Evolutionary conservation across 1,140 invertebrate species (phyloP).

Genomic region (Harlomillsia oculata): DNA sequence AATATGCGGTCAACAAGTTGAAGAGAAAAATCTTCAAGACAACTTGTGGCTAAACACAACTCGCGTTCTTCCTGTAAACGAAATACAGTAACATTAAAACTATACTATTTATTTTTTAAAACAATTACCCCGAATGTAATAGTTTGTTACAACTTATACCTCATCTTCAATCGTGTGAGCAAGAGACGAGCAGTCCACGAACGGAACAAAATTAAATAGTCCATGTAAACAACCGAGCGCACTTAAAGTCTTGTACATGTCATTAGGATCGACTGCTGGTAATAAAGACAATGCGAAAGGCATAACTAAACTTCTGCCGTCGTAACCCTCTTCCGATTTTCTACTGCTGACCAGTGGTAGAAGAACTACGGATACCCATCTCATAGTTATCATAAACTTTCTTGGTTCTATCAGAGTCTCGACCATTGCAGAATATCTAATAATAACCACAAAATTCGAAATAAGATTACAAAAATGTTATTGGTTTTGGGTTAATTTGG

Average conservation of each 20-base stretch:
- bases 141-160: background rate
- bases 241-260: slow-evolving; percentile 70
- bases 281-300: slow-evolving; percentile 66
- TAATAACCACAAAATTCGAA: background rate
- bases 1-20: slow-evolving; percentile 74
- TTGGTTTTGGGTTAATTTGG: background rate
- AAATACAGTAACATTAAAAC: slow-evolving; percentile 6
- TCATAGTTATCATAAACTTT: slow-evolving; percentile 67
- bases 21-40: slow-evolving; percentile 79
- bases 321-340: slow-evolving; percentile 43
- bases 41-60: slow-evolving; percentile 65
- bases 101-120: background rate
- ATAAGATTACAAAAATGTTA: background rate
- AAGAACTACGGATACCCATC: slow-evolving; percentile 59
- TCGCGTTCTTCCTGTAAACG: slow-evolving; percentile 54
- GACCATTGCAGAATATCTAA: slow-evolving; percentile 59
- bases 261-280: slow-evolving; percentile 85
- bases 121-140: background rate
- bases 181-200: slow-evolving; percentile 73
- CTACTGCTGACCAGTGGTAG: slow-evolving; percentile 57
- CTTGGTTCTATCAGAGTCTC: slow-evolving; percentile 82
- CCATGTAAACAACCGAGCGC: slow-evolving; percentile 62
- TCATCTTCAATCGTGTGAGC: slow-evolving; percentile 36
- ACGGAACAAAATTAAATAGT: slow-evolving; percentile 63
- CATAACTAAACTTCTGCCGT: slow-evolving; percentile 68